These are phyloP conservation scores for Nematolebias whitei DNA, from an alignment of 2,113 vertebrate genomes.

Conservation along the genomic window DNA sequence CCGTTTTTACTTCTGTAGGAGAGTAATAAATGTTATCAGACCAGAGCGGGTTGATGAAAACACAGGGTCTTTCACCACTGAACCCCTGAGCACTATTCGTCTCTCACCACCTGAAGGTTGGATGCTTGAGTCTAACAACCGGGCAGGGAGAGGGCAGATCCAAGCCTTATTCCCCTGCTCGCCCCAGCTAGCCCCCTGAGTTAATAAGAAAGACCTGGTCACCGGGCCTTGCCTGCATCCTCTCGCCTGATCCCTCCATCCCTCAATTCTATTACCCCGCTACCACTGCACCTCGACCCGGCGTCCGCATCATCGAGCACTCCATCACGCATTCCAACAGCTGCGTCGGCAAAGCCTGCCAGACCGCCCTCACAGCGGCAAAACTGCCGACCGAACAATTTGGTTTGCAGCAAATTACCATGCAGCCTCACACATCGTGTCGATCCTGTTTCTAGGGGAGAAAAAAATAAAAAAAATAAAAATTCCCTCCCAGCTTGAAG, in stretches of 20 bases:
- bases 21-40: constrained; percentile 67
- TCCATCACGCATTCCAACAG: constrained; percentile 59
- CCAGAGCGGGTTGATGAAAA: constrained; percentile 72
- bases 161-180: constrained; percentile 47
- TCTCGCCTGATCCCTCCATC: constrained; percentile 49
- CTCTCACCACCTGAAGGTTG: constrained; percentile 54
- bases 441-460: constrained; percentile 3
- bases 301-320: constrained; percentile 64
- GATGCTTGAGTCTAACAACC: constrained; percentile 51
- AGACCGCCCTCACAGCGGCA: neutral
- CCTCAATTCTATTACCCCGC: constrained; percentile 73
- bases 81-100: constrained; percentile 62
- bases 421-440: constrained; percentile 40
- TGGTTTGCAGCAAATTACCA: constrained; percentile 1
- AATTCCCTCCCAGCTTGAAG: constrained; percentile 1
- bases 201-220: constrained; percentile 81
- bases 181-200: constrained; percentile 54
- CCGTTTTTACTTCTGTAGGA: constrained; percentile 43
- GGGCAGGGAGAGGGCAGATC: constrained; percentile 39
- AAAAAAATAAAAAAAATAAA: neutral
- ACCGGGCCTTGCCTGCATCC: constrained; percentile 53
- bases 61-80: constrained; percentile 70
- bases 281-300: constrained; percentile 50
- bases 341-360: constrained; percentile 37
- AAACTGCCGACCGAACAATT: constrained; percentile 23